Evolutionary conservation across 2,113 vertebrate species (phyloP).

Genomic region (Acanthisitta chloris): DNA sequence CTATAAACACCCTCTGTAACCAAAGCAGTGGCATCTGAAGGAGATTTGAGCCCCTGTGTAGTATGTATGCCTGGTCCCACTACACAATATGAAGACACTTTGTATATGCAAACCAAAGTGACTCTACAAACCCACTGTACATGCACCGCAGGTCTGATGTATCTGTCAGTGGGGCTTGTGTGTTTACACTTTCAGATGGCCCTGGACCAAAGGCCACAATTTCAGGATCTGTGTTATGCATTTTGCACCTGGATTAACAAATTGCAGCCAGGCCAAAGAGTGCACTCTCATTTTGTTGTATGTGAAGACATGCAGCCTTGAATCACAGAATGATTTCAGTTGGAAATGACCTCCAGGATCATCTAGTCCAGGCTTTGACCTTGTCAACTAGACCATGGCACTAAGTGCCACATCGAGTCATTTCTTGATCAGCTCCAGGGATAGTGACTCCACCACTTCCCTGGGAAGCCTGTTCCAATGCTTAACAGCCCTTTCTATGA

Average conservation of each 20-base stretch:
- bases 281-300: not conserved
- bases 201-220: not conserved
- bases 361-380: not conserved
- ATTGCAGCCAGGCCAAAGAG: not conserved
- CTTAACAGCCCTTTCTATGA: not conserved
- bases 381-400: not conserved
- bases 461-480: not conserved
- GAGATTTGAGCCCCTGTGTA: not conserved
- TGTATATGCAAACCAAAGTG: not conserved
- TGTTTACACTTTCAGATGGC: not conserved
- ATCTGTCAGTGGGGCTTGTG: not conserved
- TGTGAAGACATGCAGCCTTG: not conserved
- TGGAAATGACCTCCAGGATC: not conserved
- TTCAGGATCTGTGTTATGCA: not conserved
- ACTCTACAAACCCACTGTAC: not conserved
- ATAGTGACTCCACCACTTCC: not conserved
- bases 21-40: not conserved
- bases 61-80: not conserved
- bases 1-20: not conserved
- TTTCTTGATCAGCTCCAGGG: not conserved
- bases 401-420: not conserved
- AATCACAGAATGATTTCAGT: not conserved
- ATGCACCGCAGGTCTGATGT: fast-evolving
- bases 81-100: not conserved
- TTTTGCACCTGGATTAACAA: not conserved